Base-by-base conservation (phyloP, 2,797 vertebrate species). In the Leptodactylus fallax region DNA sequence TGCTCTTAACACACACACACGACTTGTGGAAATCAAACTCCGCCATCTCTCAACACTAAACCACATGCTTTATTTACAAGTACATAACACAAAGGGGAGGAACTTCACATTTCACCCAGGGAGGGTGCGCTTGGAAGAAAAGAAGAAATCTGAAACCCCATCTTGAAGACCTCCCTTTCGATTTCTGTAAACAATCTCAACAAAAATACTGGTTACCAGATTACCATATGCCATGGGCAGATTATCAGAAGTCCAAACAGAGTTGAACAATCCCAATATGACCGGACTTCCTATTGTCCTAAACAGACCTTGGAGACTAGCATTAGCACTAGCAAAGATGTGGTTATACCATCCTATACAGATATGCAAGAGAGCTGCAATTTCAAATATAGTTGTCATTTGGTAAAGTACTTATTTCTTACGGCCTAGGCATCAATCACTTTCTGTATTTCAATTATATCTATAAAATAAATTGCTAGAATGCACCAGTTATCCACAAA, bases 41-140 rank as follows among this genome's bases (percentile, higher is more conserved):
- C 36, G 51, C 71, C 84, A 78, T 86, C 84, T 77, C 27, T 86
- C 84, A 78, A 51, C 79, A 80, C 72, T 77, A 83, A 49, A 61
- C 71, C 61, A 23, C 87, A 89, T 81, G 83, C 87, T 77, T 89
- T 89, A 88, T 88, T 88, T 81, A 88, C 83, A 81, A 88, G 83
- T 82, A 86, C 88, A 86, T 49, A 60, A 82, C 8, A 86, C 60
- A 86, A 72, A 83, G 72, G 61, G n/a, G 58, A 76, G 79, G 72
- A 83, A 86, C 71, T 86, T 86, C 84, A 82, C 27, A 21, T 86
- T 78, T 78, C 79, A 86, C 16, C 61, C 61, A 60, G 69, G 27
- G 61, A 86, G 60, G 61, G 8, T 16, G 60, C 12, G 51, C 78
- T 86, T 9, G 47, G 63, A 81, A 67, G 67, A 85, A 77, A 74